Base-by-base conservation (phyloP, 2,888 invertebrate species). In the Phyllotreta striolata region DNA sequence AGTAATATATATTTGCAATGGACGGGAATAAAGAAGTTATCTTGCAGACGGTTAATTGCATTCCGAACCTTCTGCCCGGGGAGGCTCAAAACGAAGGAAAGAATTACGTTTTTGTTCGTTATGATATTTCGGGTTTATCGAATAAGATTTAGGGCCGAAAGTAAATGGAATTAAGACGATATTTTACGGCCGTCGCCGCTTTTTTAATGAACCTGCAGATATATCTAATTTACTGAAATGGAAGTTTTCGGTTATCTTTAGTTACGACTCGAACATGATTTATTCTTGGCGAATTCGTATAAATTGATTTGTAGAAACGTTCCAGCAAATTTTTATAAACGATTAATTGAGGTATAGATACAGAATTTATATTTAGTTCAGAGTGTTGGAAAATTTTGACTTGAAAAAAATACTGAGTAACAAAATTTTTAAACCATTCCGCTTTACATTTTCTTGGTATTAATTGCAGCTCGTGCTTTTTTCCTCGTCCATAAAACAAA, bases 1-100 rank as follows among this genome's bases (percentile, higher is more conserved):
- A 78, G 76, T 79, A 80, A 80, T 78, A 79, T 78, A 79, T 79
- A 80, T 80, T 75, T 77, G 73, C 77, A 79, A 80, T 80, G 79
- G 79, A 79, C 79, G 79, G 78, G 71, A 75, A 79, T 78, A 78
- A 76, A 75, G 72, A 73, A 75, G 76, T 75, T 77, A 78, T 77
- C 76, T 76, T 75, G 72, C 70, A 68, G 72, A 69, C 72, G 71
- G 76, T 78, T 79, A 78, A 79, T 78, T 78, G 76, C 76, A 76
- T 77, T 78, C 75, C 76, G 75, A 74, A 71, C 70, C 67, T 64
- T 68, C 62, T 57, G 59, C 65, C 60, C 24, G 24, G 24, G 24
- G 24, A 62, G 58, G 41, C 46, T 40, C 12, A 66, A 62, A 66
- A 61, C 47, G 51, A 61, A 46, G 61, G 58, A 57, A 52, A 57